A percentile compares a stretch with the other conserved stretches of the same genome.
phyloP scores from a whole-genome alignment of 2,113 vertebrate genomes.

The Daphoenositta chrysoptera region DNA sequence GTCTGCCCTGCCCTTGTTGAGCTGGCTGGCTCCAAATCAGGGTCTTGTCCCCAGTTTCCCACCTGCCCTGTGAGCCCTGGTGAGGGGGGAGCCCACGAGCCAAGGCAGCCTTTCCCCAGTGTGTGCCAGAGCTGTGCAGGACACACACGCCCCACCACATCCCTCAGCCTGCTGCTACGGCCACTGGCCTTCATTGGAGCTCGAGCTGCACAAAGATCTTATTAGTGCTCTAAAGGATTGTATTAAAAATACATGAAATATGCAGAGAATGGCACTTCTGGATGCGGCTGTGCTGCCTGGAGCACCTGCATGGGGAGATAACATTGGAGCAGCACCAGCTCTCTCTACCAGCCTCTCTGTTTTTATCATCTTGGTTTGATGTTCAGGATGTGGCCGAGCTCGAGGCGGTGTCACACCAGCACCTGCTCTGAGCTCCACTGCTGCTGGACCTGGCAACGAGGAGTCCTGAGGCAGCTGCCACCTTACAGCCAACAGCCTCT shows the following conservation, averaged over 20 bases:
- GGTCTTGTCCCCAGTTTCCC: fast-evolving
- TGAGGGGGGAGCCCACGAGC: fast-evolving
- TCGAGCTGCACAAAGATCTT: neutral
- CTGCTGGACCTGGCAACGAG: neutral
- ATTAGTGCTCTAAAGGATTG: neutral
- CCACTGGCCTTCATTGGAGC: fast-evolving
- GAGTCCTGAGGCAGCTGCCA: neutral
- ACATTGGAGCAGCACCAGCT: neutral
- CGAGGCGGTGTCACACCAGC: neutral
- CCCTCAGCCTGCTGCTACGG: fast-evolving
- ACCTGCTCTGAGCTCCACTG: neutral
- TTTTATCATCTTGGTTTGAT: neutral
- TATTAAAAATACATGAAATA: neutral
- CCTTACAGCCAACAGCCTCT: neutral
- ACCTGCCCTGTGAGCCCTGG: fast-evolving
- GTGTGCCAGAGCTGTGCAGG: neutral
- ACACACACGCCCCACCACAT: fast-evolving
- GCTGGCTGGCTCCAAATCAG: neutral
- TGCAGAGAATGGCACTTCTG: neutral
- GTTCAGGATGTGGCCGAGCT: neutral
- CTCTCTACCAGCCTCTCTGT: fast-evolving
- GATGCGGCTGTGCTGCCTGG: neutral
- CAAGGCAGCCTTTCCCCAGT: neutral
- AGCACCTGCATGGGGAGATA: neutral
- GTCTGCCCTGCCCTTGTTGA: fast-evolving